Evolutionary conservation across 2,113 vertebrate genomes (phyloP), one percentile per base, ranked within the genome.

Genomic region (Abramis brama): DNA sequence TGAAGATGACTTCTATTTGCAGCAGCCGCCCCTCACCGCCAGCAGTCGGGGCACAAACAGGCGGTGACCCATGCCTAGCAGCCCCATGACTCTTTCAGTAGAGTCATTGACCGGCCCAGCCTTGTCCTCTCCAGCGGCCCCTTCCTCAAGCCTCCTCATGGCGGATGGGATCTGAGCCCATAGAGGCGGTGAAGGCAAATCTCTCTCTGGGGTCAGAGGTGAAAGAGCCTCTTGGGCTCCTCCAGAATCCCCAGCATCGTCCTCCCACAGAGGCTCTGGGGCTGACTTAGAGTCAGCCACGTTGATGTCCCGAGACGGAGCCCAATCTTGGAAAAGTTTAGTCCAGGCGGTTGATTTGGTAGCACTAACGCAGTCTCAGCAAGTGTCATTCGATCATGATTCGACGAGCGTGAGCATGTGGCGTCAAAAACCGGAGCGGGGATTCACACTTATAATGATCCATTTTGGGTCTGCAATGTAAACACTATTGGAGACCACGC

Each of bases 1-100:
- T 43, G 60, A 10, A 36, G 50, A 47, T 12, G 12, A n/a, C 33
- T 50, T 62, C 4, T 27, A 6, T 47, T 50, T 15, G 45, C 25
- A 66, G 30, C 43, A 5, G 23, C 45, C 55, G 68, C 84, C 89
- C 95, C 98, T 99, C 97, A 99, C 98, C 98, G 98, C 97, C 92
- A 99, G 95, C 87, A 99, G 96, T 89, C 95, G 96, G 89, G 98
- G 98, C 87, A 99, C 98, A 91, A 99, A 99, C 82, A 99, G 96
- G 27, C 98, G 97, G 94, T 99, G 98, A 92, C 98, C 97, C 98
- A 99, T 99, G 70, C 98, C 98, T 92, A 99, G 96, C 89, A 99
- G 95, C 88, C 96, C 97, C 96, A 98, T 96, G 91, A 98, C 96
- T 75, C 95, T 96, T 86, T 97, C 97, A 6, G 96, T 96, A 74